Percentiles rank a stretch among this genome's conserved stretches.
These are phyloP conservation scores for Drosophila ustulata DNA, from an alignment of 2,888 invertebrate species.

Conservation along the genomic window DNA sequence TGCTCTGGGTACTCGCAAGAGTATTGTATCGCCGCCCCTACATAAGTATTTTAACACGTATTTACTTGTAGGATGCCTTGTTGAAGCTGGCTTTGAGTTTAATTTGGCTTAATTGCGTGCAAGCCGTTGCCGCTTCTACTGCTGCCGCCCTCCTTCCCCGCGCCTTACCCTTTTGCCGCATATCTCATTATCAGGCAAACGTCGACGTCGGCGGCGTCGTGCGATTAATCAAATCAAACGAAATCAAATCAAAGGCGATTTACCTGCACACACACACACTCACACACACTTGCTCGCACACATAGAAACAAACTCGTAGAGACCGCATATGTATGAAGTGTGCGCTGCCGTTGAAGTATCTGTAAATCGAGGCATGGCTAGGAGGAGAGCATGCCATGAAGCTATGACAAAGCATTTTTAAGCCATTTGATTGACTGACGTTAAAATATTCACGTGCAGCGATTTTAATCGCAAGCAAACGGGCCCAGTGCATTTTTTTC, in stretches of 20 bases:
- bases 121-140: conserved; percentile 41
- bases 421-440: conserved; percentile 82
- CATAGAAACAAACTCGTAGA: conserved; percentile 16
- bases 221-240: conserved; percentile 80
- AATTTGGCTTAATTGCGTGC: conserved; percentile 76
- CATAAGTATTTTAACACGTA: conserved; percentile 60
- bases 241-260: conserved; percentile 79
- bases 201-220: conserved; percentile 47
- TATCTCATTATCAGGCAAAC: conserved; percentile 58
- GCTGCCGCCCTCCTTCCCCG: not conserved
- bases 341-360: conserved; percentile 46
- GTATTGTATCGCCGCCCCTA: conserved; percentile 15
- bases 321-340: conserved; percentile 47
- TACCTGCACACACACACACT: conserved; percentile 63
- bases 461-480: conserved; percentile 72
- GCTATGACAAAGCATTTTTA: conserved; percentile 82
- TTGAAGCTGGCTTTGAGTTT: conserved; percentile 58
- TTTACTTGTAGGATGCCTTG: conserved; percentile 56
- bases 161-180: conserved; percentile 7
- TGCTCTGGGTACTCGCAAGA: conserved; percentile 34
- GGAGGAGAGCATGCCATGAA: conserved; percentile 26
- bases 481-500: conserved; percentile 63
- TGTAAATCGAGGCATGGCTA: conserved; percentile 39
- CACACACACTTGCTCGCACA: conserved; percentile 16
- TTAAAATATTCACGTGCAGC: conserved; percentile 80